These are phyloP conservation scores for Centruroides vittatus DNA, from an alignment of 1,140 invertebrate genomes.

Conservation along the genomic window DNA sequence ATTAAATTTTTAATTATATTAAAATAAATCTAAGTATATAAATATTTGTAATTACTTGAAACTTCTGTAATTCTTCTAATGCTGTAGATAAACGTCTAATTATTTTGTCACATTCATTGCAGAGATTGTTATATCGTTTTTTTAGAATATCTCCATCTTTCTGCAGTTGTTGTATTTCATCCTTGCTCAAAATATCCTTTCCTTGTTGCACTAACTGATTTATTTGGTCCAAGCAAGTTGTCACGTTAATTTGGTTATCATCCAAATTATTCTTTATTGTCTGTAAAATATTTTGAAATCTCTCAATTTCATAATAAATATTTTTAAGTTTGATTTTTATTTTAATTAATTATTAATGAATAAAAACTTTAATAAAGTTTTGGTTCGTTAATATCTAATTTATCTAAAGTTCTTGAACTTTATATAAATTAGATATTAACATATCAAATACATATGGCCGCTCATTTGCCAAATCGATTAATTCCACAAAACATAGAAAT, in stretches of 20 bases:
- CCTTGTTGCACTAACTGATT: constrained; percentile 77
- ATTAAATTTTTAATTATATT: too few relatives aligned
- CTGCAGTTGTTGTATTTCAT: constrained; percentile 71
- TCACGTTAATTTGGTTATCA: constrained; percentile 65
- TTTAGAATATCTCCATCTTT: constrained; percentile 67
- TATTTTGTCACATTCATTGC: constrained; percentile 60
- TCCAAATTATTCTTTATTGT: constrained; percentile 37
- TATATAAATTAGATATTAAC: too few relatives aligned
- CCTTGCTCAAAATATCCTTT: constrained; percentile 70
- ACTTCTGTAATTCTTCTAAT: constrained; percentile 73
- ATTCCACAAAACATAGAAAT: too few relatives aligned
- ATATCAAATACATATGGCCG: too few relatives aligned
- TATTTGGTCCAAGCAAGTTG: constrained; percentile 76
- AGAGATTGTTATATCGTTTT: constrained; percentile 63
- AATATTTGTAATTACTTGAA: constrained; percentile 16
- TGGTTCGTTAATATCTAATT: too few relatives aligned
- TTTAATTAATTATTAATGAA: too few relatives aligned
- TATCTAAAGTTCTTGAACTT: too few relatives aligned
- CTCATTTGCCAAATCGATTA: too few relatives aligned
- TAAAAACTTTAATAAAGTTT: too few relatives aligned
- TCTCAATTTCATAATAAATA: too few relatives aligned
- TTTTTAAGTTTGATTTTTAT: too few relatives aligned
- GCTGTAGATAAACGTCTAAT: constrained; percentile 58
- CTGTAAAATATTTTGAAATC: background rate
- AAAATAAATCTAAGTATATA: too few relatives aligned